Conservation (phyloP, 2,888 invertebrate species). For the Prosapia bicincta region DNA sequence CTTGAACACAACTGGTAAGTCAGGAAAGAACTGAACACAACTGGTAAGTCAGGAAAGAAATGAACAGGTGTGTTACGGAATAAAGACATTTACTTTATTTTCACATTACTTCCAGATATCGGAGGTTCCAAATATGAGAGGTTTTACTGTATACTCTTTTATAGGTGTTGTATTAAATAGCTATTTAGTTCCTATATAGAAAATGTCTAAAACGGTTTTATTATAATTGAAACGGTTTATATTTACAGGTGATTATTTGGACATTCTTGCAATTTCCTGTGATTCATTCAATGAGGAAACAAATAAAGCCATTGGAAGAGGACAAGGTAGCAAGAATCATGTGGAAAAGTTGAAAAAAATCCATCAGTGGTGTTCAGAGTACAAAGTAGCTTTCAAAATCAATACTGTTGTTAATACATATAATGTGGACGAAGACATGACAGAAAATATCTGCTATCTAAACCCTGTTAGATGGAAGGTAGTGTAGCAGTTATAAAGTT, state of each 20-base stretch:
- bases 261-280: constrained; percentile 53
- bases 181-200: too few relatives aligned
- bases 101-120: too few relatives aligned
- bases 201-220: too few relatives aligned
- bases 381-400: constrained; percentile 51
- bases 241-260: constrained; percentile 42
- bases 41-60: too few relatives aligned
- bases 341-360: constrained; percentile 47
- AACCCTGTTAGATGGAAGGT: constrained; percentile 48
- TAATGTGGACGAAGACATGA: constrained; percentile 51
- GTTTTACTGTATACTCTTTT: too few relatives aligned
- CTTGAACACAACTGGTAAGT: too few relatives aligned
- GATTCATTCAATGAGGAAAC: constrained; percentile 52
- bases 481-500: too few relatives aligned
- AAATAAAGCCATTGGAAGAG: constrained; percentile 49
- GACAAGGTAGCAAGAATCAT: constrained; percentile 46
- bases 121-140: too few relatives aligned
- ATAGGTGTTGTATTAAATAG: too few relatives aligned
- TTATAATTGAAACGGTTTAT: constrained; percentile 7
- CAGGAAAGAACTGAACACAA: too few relatives aligned
- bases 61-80: too few relatives aligned
- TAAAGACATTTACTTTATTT: too few relatives aligned
- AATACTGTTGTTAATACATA: constrained; percentile 53
- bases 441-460: constrained; percentile 45
- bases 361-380: constrained; percentile 47